Percentiles rank a stretch among this genome's conserved stretches.
Conservation (phyloP, 1,140 invertebrate species). For the Tetramorium simillimum region DNA sequence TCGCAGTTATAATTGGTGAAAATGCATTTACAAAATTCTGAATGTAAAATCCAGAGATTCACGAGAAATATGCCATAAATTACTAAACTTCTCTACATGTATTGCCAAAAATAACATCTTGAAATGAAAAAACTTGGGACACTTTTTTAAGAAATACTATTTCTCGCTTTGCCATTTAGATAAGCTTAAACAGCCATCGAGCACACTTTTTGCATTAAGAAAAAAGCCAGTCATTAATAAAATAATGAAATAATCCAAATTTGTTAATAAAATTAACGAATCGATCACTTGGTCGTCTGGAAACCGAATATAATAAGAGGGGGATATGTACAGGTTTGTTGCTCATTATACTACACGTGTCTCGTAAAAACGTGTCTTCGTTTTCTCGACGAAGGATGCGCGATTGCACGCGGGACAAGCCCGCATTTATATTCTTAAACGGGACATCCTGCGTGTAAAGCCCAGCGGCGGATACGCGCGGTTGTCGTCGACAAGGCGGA, state of each 20-base stretch:
- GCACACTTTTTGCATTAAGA: neutral
- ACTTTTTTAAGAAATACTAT: neutral
- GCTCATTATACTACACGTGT: constrained; percentile 21
- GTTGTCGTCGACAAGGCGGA: constrained; percentile 52
- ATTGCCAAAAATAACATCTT: neutral
- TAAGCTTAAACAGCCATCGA: neutral
- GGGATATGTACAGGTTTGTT: neutral
- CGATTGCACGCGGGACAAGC: neutral
- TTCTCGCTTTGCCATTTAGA: neutral
- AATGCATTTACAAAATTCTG: neutral
- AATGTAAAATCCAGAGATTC: neutral
- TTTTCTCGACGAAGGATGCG: constrained; percentile 33
- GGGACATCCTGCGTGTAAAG: constrained; percentile 69
- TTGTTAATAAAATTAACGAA: neutral
- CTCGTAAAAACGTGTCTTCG: neutral
- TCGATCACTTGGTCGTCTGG: neutral
- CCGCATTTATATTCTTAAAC: constrained; percentile 70
- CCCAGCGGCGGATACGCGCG: constrained; percentile 58
- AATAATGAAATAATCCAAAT: neutral
- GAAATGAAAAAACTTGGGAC: neutral
- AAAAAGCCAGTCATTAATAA: neutral
- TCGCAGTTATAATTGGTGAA: neutral
- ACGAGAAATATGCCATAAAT: neutral
- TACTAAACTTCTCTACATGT: neutral
- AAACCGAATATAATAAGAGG: neutral